Base-by-base conservation (phyloP, 2,797 vertebrate genomes). In the Calcarius lapponicus region DNA sequence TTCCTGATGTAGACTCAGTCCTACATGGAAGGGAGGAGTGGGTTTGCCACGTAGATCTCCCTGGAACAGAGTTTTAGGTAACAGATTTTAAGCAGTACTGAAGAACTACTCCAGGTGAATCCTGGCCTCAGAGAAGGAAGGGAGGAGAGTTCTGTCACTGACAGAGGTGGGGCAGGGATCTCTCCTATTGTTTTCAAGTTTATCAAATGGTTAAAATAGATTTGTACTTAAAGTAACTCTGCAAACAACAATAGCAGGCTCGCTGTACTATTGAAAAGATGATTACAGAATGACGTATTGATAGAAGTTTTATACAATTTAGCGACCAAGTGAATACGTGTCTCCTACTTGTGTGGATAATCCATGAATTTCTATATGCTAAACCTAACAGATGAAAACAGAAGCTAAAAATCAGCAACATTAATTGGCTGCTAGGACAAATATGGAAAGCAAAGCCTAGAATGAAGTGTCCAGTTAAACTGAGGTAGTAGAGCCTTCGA, bases 401-500 rank as follows among this genome's bases (percentile, higher is more conserved):
- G 79, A 86, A 76, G 56, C 76, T 66, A 79, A 73, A 87, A 73
- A 64, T 54, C 86, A 92, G 82, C 88, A 48, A 80, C 61, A 31
- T 25, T 51, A 82, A 85, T 17, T 54, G 86, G 88, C 88, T 96
- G 89, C 96, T 51, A 85, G 80, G 95, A 94, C 74, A 91, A 88
- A 82, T 4, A 70, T 4, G 57, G 58, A 80, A 87, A 89, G 88
- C 50, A 60, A 96, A 95, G 87, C 91, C 89, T 93, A 53, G 79
- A 90, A 96, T 81, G 96, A 96, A 97, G 95, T 93, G 94, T 97
- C 97, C 96, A 97, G 96, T 96, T 98, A 95, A 97, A 97, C 95
- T 98, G 97, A 98, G 97, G 98, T 98, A 98, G 98, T 97, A 97
- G 96, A 98, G 92, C 96, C 94, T 97, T 75, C 91, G 50, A 96